These are phyloP conservation scores for Deroplatys truncata DNA, from an alignment of 2,888 invertebrate genomes.

Conservation along the genomic window DNA sequence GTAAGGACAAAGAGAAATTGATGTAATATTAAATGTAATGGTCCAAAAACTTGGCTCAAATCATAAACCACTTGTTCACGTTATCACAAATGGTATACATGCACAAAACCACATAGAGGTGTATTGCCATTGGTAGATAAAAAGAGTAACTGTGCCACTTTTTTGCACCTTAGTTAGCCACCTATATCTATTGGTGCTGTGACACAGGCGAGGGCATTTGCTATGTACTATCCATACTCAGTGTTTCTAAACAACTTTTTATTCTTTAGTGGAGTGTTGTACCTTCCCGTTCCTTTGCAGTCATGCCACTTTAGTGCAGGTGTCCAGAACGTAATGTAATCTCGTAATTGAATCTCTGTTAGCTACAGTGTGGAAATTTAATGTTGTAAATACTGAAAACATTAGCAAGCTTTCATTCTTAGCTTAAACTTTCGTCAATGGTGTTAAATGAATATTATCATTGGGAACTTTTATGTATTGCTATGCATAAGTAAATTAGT, in stretches of 20 bases:
- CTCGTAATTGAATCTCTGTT: background rate
- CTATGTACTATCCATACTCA: background rate
- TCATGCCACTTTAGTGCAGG: background rate
- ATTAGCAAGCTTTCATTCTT: background rate
- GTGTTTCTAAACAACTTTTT: background rate
- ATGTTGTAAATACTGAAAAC: background rate
- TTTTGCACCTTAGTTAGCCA: background rate
- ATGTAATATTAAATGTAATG: background rate
- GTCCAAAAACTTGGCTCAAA: background rate
- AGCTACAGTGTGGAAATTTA: background rate
- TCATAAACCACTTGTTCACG: background rate
- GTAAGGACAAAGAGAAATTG: background rate
- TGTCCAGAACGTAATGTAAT: background rate
- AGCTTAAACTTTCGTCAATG: background rate
- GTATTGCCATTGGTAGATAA: background rate
- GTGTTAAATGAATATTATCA: background rate
- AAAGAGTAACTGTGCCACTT: background rate
- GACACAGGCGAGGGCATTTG: background rate
- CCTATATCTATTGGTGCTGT: background rate
- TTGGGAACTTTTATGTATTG: background rate
- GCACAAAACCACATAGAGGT: background rate
- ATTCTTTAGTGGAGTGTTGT: background rate
- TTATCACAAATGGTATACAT: background rate
- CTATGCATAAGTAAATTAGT: background rate
- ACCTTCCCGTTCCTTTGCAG: background rate